Evolutionary conservation across 2,888 invertebrate genomes (phyloP), one percentile per base, ranked within the genome.

Genomic region (Lagria hirta): DNA sequence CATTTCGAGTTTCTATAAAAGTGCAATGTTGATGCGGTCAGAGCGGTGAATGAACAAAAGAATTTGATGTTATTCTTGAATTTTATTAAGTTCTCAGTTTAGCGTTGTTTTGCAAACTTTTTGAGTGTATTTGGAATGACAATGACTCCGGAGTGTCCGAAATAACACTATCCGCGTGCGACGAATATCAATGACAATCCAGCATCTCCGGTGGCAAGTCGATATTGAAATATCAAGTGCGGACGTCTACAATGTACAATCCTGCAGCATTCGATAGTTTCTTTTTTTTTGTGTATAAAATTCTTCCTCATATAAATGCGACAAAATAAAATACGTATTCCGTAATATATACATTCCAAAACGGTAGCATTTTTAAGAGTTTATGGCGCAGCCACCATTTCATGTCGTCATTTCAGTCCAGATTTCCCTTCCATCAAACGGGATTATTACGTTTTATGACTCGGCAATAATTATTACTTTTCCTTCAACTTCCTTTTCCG

Each of bases 71-170:
- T 29, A 38, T 24, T 36, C 44, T 48, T 42, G 44, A 43, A 47
- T 45, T 41, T 46, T 46, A 46, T 46, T 41, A 46, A 46, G 41
- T 41, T 46, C 41, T 15, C 36, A 41, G 30, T 46, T 46, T 41
- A 33, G 47, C 27, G 42, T 47, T 37, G 47, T 35, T 42, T 42
- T 37, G 46, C 45, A 47, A 54, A 52, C 37, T 51, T 54, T 54
- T 52, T 47, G 50, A 50, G 47, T 53, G 45, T 45, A 51, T 40
- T 51, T 51, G 42, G 45, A 51, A 51, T 47, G 49, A 48, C 49
- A 52, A 49, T 52, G 47, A 51, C 52, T 52, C 45, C 51, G 44
- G 51, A 54, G 54, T 55, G 52, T 52, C 50, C 51, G 41, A 53
- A 53, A 55, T 55, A 55, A 53, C 49, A 49, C 49, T 48, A 38